Evolutionary conservation across 2,113 vertebrate species (phyloP).

Genomic region (Tretioscincus oriximinensis): DNA sequence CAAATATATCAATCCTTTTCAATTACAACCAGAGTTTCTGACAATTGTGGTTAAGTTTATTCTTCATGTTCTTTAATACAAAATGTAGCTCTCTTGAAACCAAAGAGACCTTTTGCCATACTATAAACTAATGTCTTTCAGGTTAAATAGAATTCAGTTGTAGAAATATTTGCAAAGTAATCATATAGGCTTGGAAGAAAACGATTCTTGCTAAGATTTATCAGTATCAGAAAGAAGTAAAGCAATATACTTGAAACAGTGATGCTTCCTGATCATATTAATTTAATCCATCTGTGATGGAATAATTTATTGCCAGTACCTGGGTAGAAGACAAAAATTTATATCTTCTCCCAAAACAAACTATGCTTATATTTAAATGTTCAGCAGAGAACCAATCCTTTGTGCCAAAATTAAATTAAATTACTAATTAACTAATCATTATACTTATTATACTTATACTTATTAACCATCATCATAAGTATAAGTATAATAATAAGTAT

Average conservation of each 20-base stretch:
- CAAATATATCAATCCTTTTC: not conserved
- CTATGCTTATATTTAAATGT: not conserved
- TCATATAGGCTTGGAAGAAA: not conserved
- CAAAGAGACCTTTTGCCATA: not conserved
- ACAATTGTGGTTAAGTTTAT: not conserved
- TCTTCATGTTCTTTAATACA: not conserved
- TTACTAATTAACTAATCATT: no score
- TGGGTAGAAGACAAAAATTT: not conserved
- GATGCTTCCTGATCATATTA: not conserved
- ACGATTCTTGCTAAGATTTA: not conserved
- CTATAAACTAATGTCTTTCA: not conserved
- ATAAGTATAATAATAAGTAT: no score
- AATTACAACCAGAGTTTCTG: not conserved
- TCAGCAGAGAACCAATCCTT: not conserved
- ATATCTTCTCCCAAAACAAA: not conserved
- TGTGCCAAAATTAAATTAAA: not conserved
- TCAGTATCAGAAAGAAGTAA: not conserved
- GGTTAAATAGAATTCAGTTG: not conserved
- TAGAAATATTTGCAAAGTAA: not conserved
- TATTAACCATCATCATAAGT: no score
- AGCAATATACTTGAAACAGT: not conserved
- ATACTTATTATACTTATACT: no score
- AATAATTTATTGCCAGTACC: not conserved
- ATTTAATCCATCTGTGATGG: not conserved
- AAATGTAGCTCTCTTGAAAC: not conserved